These are phyloP conservation scores for Montipora efflorescens DNA, from an alignment of 64 coral and sea anemone genomes.

Conservation along the genomic window DNA sequence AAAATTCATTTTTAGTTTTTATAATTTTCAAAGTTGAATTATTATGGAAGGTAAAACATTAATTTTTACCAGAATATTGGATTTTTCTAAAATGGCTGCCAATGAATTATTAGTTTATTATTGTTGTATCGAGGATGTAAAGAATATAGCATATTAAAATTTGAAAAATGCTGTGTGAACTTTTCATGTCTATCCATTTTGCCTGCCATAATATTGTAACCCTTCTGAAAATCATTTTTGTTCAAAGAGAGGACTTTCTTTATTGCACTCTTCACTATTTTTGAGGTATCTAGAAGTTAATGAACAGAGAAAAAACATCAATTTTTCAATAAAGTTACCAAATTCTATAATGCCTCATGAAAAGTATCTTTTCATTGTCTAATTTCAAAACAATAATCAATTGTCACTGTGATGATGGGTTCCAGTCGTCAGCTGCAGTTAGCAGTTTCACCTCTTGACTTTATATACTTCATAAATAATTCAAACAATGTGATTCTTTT, in stretches of 20 bases:
- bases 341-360: no score
- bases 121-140: not conserved
- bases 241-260: no score
- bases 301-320: no score
- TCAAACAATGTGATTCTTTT: constrained; percentile 3
- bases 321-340: no score
- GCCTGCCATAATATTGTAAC: no score
- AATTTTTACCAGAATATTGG: not conserved
- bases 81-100: not conserved
- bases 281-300: no score
- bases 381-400: no score
- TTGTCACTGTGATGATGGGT: no score
- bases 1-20: not conserved
- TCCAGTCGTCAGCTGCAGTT: not conserved
- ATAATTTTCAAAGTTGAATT: not conserved
- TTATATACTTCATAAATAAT: constrained; percentile 77
- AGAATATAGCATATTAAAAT: not conserved
- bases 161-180: not conserved
- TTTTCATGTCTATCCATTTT: no score
- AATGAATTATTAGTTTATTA: not conserved
- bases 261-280: no score
- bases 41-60: not conserved
- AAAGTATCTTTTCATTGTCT: no score
- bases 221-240: no score
- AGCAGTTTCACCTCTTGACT: not conserved